Conservation (phyloP, 2,888 invertebrate genomes). For the Torymus tubicola region DNA sequence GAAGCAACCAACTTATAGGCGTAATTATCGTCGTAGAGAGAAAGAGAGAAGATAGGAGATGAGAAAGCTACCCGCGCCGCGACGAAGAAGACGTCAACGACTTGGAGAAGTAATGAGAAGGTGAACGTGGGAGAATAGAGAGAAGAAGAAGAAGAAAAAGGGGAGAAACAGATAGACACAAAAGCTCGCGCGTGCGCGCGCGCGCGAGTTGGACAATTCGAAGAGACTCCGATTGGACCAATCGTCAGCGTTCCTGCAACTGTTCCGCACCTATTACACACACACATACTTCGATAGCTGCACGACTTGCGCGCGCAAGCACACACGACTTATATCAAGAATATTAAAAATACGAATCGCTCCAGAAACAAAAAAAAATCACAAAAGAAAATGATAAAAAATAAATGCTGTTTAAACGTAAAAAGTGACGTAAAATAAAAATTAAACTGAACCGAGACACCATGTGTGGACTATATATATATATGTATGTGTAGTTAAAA, state of each 20-base stretch:
- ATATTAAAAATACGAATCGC: background rate
- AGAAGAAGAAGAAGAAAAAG: background rate
- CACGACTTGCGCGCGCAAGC: slow-evolving; percentile 39
- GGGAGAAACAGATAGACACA: background rate
- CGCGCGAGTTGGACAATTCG: too few species aligned
- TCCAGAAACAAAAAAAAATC: background rate
- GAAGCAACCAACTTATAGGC: background rate
- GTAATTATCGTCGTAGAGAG: background rate
- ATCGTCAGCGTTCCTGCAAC: slow-evolving; percentile 57
- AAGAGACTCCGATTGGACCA: slow-evolving; percentile 57
- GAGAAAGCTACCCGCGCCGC: background rate
- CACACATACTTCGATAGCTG: slow-evolving; percentile 38
- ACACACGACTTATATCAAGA: slow-evolving; percentile 32
- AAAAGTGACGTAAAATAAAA: background rate
- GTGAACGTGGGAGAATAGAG: too few species aligned
- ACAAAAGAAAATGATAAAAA: too few species aligned
- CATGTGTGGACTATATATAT: background rate
- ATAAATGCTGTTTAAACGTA: too few species aligned
- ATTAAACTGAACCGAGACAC: background rate
- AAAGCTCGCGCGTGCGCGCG: background rate
- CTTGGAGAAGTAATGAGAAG: slow-evolving; percentile 5
- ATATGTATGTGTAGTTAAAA: background rate
- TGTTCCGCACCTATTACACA: slow-evolving; percentile 47
- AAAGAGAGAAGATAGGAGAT: background rate
- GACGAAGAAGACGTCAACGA: background rate